These are phyloP conservation scores for Dolichopus griseipennis DNA, from an alignment of 2,888 invertebrate genomes.

Conservation along the genomic window DNA sequence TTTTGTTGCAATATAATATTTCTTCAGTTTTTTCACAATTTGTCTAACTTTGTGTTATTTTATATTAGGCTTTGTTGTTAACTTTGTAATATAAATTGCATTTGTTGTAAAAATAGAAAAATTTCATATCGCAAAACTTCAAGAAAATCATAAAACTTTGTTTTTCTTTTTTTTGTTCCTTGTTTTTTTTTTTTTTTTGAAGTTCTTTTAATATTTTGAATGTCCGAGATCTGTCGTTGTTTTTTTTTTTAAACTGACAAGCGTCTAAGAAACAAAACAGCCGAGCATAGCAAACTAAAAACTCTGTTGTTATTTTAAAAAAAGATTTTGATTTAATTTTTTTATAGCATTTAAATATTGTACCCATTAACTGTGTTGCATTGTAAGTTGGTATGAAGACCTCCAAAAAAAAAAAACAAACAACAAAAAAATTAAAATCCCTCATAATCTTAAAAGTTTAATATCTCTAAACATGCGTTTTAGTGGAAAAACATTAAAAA, in stretches of 20 bases:
- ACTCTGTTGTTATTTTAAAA: background rate
- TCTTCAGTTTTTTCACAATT: background rate
- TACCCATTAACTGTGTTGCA: no score
- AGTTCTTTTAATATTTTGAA: no score
- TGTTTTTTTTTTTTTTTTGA: no score
- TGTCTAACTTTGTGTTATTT: background rate
- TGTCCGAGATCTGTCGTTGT: no score
- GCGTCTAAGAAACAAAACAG: background rate
- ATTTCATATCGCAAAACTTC: background rate
- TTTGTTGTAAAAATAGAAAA: background rate
- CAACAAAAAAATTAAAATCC: background rate
- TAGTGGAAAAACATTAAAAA: constrained; percentile 1
- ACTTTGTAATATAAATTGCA: background rate
- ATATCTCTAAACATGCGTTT: background rate
- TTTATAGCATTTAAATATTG: background rate
- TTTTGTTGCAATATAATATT: background rate
- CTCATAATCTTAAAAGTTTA: background rate
- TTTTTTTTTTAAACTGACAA: no score
- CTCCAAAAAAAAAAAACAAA: background rate
- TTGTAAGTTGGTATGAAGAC: no score
- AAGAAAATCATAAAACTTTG: background rate
- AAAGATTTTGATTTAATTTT: background rate
- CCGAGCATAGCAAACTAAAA: background rate
- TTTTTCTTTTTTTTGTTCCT: no score
- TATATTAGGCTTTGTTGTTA: background rate